A percentile compares a stretch with the other conserved stretches of the same genome.
Evolutionary conservation across 1,140 invertebrate genomes (phyloP).

Genomic region (Bombus sibiricus): DNA sequence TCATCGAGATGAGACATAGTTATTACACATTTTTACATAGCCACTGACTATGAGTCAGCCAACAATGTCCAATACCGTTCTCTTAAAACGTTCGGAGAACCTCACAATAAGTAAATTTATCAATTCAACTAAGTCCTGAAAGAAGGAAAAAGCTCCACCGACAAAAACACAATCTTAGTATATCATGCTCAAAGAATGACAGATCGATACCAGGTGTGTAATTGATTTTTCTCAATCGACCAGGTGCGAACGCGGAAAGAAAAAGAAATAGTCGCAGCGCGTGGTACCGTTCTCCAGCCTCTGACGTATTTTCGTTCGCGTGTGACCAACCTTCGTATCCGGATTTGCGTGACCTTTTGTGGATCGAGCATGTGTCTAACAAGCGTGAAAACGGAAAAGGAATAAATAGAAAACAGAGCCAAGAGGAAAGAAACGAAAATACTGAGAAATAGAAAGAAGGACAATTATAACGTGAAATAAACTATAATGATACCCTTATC

Average conservation of each 20-base stretch:
- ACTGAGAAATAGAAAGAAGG: not conserved
- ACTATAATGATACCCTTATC: too few species aligned
- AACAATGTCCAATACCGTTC: not conserved
- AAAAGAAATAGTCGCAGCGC: slow-evolving; percentile 28
- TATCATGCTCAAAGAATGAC: not conserved
- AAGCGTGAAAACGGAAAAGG: slow-evolving; percentile 17
- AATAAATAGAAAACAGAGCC: slow-evolving; percentile 4
- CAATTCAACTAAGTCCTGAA: not conserved
- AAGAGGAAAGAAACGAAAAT: slow-evolving; percentile 6
- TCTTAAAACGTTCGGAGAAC: too few species aligned
- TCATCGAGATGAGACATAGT: not conserved
- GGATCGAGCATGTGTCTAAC: slow-evolving; percentile 17
- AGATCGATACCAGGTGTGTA: not conserved
- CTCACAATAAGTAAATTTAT: not conserved
- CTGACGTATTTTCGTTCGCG: slow-evolving; percentile 59
- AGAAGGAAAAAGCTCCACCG: too few species aligned
- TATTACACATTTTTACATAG: not conserved
- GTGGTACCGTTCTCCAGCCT: slow-evolving; percentile 49
- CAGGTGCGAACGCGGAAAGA: not conserved
- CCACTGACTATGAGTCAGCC: not conserved
- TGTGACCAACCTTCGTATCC: slow-evolving; percentile 66
- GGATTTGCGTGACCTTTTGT: slow-evolving; percentile 70
- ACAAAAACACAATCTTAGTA: not conserved
- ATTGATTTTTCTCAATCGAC: slow-evolving; percentile 29
- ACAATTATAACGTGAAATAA: too few species aligned